Evolutionary conservation across 2,888 invertebrate genomes (phyloP).

Genomic region (Thysanoteuthis rhombus): DNA sequence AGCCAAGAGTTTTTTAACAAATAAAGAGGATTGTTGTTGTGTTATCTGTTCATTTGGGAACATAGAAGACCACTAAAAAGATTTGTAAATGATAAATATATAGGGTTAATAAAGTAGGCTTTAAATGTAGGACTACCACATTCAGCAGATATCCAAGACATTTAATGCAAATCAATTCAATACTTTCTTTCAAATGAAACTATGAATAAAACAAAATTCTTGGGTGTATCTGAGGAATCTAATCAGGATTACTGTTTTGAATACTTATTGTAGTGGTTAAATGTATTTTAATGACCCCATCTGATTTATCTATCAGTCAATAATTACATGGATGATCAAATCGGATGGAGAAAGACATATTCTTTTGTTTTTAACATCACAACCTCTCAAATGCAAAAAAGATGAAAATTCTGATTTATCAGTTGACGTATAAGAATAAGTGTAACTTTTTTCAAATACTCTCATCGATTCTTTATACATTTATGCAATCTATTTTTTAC

Average conservation of each 20-base stretch:
- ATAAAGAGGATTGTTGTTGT: conserved; percentile 64
- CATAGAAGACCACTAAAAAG: conserved; percentile 65
- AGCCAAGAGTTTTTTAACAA: conserved; percentile 69
- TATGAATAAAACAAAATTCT: no score
- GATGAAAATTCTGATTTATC: not conserved
- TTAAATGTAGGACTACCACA: not conserved
- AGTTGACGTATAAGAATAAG: no score
- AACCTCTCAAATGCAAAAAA: not conserved
- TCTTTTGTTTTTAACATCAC: not conserved
- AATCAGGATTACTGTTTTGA: no score
- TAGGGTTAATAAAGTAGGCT: not conserved
- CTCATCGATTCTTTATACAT: not conserved
- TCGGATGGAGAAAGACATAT: no score
- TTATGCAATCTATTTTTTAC: not conserved
- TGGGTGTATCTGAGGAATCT: no score
- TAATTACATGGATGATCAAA: no score
- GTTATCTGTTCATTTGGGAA: conserved; percentile 67
- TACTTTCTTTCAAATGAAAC: no score
- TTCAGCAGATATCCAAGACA: no score
- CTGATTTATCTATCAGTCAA: no score
- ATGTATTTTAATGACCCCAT: no score
- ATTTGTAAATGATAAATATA: not conserved
- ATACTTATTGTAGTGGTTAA: no score
- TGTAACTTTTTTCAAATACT: not conserved
- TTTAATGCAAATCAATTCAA: no score